phyloP scores from a whole-genome alignment of 2,113 vertebrate species.

The Lipotes vexillifer region DNA sequence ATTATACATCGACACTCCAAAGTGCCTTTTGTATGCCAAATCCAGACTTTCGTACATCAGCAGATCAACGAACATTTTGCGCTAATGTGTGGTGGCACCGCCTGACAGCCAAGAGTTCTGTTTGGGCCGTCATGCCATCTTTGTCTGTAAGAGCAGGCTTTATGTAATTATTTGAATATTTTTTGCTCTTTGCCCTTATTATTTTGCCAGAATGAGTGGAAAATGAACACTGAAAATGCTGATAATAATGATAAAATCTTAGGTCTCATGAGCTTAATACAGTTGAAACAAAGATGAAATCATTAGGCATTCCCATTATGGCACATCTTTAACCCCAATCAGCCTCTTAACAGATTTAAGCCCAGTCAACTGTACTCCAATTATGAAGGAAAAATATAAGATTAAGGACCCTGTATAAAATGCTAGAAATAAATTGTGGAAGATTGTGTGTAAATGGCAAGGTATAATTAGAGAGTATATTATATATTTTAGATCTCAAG shows the following conservation, averaged over 20 bases:
- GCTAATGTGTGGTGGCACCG: constrained; percentile 71
- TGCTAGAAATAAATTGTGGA: constrained; percentile 51
- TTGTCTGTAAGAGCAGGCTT: constrained; percentile 70
- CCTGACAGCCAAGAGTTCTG: constrained; percentile 76
- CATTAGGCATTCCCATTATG: constrained; percentile 38
- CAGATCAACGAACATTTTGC: constrained; percentile 74
- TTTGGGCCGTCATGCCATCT: constrained; percentile 74
- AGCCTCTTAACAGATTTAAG: constrained; percentile 56
- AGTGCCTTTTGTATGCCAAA: constrained; percentile 77
- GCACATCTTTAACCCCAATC: constrained; percentile 57
- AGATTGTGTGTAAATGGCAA: constrained; percentile 46
- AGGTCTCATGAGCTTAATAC: constrained; percentile 56
- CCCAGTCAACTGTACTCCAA: constrained; percentile 54
- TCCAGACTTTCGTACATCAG: constrained; percentile 73
- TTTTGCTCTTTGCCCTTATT: constrained; percentile 73
- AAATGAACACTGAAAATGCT: constrained; percentile 57
- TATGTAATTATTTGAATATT: constrained; percentile 68
- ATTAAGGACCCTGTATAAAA: constrained; percentile 39
- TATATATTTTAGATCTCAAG: constrained; percentile 39
- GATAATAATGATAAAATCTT: constrained; percentile 55
- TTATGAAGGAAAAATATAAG: constrained; percentile 36
- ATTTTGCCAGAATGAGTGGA: constrained; percentile 63
- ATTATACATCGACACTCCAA: constrained; percentile 76
- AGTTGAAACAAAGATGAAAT: constrained; percentile 61
- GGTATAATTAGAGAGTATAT: constrained; percentile 55